phyloP scores from a whole-genome alignment of 2,888 invertebrate species.

The Limnephilus marmoratus region DNA sequence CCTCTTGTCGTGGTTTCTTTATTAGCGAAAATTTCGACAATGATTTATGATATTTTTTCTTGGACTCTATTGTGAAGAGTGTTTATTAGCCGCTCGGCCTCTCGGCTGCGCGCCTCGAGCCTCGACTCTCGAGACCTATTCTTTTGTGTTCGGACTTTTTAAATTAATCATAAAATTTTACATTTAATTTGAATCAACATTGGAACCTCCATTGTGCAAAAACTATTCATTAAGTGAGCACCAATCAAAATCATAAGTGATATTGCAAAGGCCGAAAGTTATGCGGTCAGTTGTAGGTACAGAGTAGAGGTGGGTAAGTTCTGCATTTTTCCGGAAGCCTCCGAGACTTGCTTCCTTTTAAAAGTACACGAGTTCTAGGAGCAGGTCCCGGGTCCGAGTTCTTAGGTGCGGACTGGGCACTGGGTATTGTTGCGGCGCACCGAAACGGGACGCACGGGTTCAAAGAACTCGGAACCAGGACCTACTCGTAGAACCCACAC shows the following conservation, averaged over 20 bases:
- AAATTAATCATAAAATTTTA: constrained; percentile 48
- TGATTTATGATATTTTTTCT: constrained; percentile 63
- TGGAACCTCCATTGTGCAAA: constrained; percentile 30
- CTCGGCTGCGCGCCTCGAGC: background rate
- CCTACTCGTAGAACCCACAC: too few relatives aligned
- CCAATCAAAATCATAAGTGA: background rate
- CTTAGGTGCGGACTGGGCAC: too few relatives aligned
- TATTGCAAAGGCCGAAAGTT: background rate
- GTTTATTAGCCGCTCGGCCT: constrained; percentile 49
- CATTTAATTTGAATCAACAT: constrained; percentile 40
- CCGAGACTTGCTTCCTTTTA: too few relatives aligned
- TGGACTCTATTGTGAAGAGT: constrained; percentile 47
- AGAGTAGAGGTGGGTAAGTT: too few relatives aligned
- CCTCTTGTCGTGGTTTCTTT: constrained; percentile 62
- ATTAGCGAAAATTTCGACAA: constrained; percentile 65
- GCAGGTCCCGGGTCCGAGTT: too few relatives aligned
- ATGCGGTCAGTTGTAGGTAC: background rate
- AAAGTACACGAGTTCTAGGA: too few relatives aligned
- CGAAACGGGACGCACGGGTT: too few relatives aligned
- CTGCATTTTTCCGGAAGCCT: too few relatives aligned
- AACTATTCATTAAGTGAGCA: constrained; percentile 6
- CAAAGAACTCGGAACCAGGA: too few relatives aligned
- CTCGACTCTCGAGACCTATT: background rate
- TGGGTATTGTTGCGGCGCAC: too few relatives aligned
- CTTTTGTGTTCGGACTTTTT: constrained; percentile 43